phyloP scores from a whole-genome alignment of 2,797 vertebrate species.

The Trichosurus vulpecula region DNA sequence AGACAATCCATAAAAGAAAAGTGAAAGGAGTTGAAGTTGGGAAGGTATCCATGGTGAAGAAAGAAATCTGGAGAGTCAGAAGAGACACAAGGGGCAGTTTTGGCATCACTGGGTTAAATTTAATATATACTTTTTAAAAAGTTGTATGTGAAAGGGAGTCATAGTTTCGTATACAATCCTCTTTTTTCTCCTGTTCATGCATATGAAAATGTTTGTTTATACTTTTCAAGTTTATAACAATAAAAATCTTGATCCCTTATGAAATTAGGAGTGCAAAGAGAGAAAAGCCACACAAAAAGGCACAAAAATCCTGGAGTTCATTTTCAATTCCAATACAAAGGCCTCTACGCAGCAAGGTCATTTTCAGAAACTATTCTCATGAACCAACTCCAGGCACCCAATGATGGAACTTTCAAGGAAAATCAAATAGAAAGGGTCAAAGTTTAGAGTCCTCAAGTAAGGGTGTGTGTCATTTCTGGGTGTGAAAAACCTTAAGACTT shows the following conservation, averaged over 20 bases:
- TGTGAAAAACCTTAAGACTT: slow-evolving; percentile 35
- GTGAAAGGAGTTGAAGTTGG: neutral
- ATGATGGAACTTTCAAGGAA: slow-evolving; percentile 51
- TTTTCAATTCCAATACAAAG: slow-evolving; percentile 72
- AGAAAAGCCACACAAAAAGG: slow-evolving; percentile 63
- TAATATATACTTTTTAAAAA: neutral
- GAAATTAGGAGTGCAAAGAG: slow-evolving; percentile 48
- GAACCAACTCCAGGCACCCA: slow-evolving; percentile 52
- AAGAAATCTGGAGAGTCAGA: neutral
- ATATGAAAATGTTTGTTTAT: neutral
- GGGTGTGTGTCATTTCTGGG: neutral
- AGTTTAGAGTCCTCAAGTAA: slow-evolving; percentile 11
- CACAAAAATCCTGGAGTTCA: slow-evolving; percentile 67
- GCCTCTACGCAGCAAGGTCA: slow-evolving; percentile 68
- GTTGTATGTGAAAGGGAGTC: neutral
- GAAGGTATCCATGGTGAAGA: neutral
- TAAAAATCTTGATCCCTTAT: slow-evolving; percentile 56
- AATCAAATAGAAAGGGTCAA: slow-evolving; percentile 1
- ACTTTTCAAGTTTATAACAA: neutral
- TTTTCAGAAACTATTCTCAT: slow-evolving; percentile 54
- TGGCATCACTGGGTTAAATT: neutral
- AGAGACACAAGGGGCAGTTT: neutral
- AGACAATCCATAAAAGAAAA: neutral
- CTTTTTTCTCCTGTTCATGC: neutral
- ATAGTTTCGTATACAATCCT: neutral